These are phyloP conservation scores for Hippocampus kuda DNA, from an alignment of 2,797 vertebrate species.

Conservation along the genomic window DNA sequence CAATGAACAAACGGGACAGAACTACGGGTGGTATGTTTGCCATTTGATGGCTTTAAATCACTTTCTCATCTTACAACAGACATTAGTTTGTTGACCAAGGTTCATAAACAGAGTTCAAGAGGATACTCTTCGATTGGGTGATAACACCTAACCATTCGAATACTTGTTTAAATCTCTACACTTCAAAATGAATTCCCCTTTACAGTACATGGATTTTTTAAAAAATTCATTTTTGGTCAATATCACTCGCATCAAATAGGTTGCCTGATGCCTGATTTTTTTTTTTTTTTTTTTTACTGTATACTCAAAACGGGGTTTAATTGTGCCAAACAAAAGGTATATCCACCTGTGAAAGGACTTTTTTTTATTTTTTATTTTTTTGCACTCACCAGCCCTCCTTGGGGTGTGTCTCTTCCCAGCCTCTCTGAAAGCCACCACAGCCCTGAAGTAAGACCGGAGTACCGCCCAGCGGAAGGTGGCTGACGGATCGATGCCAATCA, in stretches of 20 bases:
- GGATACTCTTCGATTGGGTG: background rate
- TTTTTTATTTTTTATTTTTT: background rate
- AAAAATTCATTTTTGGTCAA: too few species aligned
- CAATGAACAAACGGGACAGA: background rate
- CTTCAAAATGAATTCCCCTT: background rate
- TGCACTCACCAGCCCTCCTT: conserved; percentile 78
- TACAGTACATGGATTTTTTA: background rate
- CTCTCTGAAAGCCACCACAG: conserved; percentile 80
- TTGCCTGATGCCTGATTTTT: background rate
- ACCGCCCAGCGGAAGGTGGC: conserved; percentile 95
- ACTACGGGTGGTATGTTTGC: background rate
- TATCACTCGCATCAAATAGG: background rate
- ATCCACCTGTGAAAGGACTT: background rate
- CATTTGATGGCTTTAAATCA: background rate
- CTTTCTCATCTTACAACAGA: background rate
- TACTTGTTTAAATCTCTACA: background rate
- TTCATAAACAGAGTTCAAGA: background rate
- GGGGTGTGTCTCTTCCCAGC: conserved; percentile 77
- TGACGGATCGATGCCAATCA: conserved; percentile 90
- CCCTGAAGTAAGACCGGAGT: conserved; percentile 89
- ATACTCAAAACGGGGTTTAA: background rate
- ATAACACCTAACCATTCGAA: background rate
- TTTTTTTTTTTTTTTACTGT: background rate
- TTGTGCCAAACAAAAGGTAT: background rate
- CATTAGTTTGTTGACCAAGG: background rate